These are phyloP conservation scores for Erythrolamprus reginae DNA, from an alignment of 2,113 vertebrate species.

Conservation along the genomic window DNA sequence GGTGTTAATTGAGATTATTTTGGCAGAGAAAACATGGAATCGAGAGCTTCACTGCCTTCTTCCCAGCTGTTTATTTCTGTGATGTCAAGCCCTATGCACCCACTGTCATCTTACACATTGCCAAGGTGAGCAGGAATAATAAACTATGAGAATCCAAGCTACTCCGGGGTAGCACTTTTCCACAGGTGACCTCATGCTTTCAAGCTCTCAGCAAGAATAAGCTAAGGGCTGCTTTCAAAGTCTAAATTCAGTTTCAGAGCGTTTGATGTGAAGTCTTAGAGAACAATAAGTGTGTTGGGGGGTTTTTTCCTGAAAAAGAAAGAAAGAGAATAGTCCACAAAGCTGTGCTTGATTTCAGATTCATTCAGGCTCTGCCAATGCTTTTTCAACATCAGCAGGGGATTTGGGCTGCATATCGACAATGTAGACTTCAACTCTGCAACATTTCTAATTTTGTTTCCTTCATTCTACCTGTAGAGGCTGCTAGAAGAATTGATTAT, in stretches of 20 bases:
- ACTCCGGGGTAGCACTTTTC: slow-evolving; percentile 37
- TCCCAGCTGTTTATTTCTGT: slow-evolving; percentile 24
- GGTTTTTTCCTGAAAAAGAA: background rate
- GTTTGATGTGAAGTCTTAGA: slow-evolving; percentile 27
- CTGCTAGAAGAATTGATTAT: background rate
- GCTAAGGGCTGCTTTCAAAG: slow-evolving; percentile 39
- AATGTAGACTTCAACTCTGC: slow-evolving; percentile 8
- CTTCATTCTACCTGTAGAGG: background rate
- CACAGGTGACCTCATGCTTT: slow-evolving; percentile 39
- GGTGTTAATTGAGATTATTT: background rate
- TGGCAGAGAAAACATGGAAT: background rate
- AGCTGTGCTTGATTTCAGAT: slow-evolving; percentile 37
- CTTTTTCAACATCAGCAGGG: slow-evolving; percentile 31
- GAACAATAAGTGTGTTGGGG: background rate
- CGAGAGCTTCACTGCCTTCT: slow-evolving; percentile 6
- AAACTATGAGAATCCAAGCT: slow-evolving; percentile 54
- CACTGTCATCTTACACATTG: slow-evolving; percentile 20
- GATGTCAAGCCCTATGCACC: slow-evolving; percentile 22
- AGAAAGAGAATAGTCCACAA: background rate
- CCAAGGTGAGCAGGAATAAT: slow-evolving; percentile 34
- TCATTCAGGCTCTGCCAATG: slow-evolving; percentile 20
- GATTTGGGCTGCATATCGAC: slow-evolving; percentile 27
- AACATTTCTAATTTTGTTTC: slow-evolving; percentile 15
- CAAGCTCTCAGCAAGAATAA: slow-evolving; percentile 37
- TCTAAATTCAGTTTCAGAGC: slow-evolving; percentile 51